Percentiles rank a stretch among this genome's conserved stretches.
These are phyloP conservation scores for Caranx melampygus DNA, from an alignment of 2,113 vertebrate species.

Conservation along the genomic window DNA sequence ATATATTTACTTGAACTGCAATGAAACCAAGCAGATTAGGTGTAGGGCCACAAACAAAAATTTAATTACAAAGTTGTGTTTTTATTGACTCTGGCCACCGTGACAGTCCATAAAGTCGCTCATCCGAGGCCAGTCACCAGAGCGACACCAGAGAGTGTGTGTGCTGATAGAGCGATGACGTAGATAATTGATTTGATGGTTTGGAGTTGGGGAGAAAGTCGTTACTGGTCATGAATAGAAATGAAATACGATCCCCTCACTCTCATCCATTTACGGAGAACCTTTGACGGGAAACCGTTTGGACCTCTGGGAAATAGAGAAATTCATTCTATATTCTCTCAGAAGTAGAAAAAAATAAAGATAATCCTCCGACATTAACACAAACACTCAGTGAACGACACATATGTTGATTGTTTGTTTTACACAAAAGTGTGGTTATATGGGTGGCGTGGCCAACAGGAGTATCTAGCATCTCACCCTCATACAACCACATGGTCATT, in stretches of 20 bases:
- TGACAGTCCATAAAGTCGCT: slow-evolving; percentile 38
- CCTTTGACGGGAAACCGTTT: neutral
- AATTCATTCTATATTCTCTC: neutral
- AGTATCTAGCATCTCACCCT: no score
- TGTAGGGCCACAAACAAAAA: slow-evolving; percentile 38
- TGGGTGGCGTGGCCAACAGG: neutral
- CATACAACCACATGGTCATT: no score
- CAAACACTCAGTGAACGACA: neutral
- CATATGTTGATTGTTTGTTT: neutral
- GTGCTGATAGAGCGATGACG: slow-evolving; percentile 24
- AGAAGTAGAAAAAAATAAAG: neutral
- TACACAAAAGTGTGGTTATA: neutral
- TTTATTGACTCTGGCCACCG: slow-evolving; percentile 43
- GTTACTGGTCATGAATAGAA: slow-evolving; percentile 6
- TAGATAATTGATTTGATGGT: slow-evolving; percentile 31
- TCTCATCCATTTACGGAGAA: neutral
- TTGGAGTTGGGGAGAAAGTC: slow-evolving; percentile 10
- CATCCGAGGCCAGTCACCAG: slow-evolving; percentile 37
- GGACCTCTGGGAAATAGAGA: no score
- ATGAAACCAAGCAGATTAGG: slow-evolving; percentile 2
- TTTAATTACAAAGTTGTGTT: slow-evolving; percentile 41
- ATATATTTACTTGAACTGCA: neutral
- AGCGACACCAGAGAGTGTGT: slow-evolving; percentile 16
- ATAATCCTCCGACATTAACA: neutral
- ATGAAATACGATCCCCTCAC: slow-evolving; percentile 4